phyloP scores from a whole-genome alignment of 2,888 invertebrate genomes.

The Cecidostiba fungosa region DNA sequence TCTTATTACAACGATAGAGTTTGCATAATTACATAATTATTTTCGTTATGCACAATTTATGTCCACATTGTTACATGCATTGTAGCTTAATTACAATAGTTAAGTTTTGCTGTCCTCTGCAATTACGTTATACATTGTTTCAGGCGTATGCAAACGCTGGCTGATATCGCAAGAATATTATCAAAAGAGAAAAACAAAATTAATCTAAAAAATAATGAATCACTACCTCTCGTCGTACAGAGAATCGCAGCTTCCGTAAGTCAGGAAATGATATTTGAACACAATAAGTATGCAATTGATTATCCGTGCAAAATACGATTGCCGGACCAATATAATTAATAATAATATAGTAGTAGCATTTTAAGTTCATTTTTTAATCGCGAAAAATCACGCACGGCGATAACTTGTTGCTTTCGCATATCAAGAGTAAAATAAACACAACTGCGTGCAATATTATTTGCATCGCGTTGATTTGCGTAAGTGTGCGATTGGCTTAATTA shows the following conservation, averaged over 20 bases:
- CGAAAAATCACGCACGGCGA: neutral
- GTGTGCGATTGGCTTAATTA: neutral
- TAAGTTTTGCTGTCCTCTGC: constrained; percentile 2
- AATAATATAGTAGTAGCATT: neutral
- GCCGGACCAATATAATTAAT: neutral
- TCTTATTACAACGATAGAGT: constrained; percentile 24
- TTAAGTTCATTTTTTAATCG: neutral
- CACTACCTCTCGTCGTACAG: neutral
- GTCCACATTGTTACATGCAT: neutral
- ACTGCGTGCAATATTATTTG: neutral
- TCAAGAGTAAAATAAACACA: neutral
- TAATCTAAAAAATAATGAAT: neutral
- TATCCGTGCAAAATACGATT: neutral
- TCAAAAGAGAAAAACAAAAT: neutral
- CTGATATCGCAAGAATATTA: neutral
- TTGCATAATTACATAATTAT: neutral
- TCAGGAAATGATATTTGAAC: neutral
- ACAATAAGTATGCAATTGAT: constrained; percentile 7
- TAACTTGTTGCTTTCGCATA: neutral
- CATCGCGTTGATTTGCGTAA: neutral
- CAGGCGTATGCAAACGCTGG: neutral
- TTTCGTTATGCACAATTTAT: neutral
- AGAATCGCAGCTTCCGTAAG: neutral
- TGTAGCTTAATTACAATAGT: neutral
- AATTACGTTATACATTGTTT: neutral